Conservation (phyloP, 2,113 vertebrate genomes). For the Chiloscyllium plagiosum region DNA sequence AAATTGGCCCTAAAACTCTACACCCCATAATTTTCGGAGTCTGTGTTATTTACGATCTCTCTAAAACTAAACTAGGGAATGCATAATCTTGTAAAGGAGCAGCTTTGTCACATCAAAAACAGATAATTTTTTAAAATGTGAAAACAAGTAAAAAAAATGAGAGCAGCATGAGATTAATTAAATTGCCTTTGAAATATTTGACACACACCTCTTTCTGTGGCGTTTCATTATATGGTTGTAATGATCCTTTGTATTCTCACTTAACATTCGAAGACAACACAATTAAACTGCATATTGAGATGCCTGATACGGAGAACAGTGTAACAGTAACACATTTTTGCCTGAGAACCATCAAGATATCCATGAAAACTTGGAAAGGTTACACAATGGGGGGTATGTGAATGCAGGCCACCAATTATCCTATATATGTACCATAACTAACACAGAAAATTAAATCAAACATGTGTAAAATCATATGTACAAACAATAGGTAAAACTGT, state of each 20-base stretch:
- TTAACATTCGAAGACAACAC: background rate
- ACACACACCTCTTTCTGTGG: background rate
- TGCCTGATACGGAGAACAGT: background rate
- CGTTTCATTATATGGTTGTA: background rate
- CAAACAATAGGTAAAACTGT: background rate
- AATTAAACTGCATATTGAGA: background rate
- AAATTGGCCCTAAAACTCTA: no score
- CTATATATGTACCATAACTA: background rate
- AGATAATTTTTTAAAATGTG: background rate
- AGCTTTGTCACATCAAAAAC: background rate
- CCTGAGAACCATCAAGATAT: background rate
- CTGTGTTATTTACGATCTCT: no score
- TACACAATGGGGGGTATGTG: background rate
- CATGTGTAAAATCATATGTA: background rate
- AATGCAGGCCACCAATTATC: background rate
- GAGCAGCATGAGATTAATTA: background rate
- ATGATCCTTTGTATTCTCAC: background rate
- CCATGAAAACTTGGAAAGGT: background rate
- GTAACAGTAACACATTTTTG: background rate
- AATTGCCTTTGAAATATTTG: background rate
- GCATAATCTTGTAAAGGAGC: no score
- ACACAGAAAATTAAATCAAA: background rate
- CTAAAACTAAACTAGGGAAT: no score
- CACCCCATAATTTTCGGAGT: no score
- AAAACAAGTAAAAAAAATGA: no score